Conservation (phyloP, 2,113 vertebrate genomes). For the Dasyprocta punctata region DNA sequence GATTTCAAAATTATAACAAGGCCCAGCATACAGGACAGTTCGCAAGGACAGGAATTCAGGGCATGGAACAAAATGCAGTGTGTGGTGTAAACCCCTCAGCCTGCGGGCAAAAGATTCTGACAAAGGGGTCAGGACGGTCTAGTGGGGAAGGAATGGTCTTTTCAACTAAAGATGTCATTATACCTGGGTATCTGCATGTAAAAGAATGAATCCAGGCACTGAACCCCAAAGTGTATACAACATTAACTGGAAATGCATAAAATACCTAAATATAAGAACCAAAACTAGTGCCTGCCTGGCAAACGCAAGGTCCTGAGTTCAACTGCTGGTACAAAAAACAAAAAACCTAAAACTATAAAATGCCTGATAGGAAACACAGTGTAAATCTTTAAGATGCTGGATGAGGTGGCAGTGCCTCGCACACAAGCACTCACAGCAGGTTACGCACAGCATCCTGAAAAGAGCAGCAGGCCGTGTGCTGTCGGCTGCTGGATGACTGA, state of each 20-base stretch:
- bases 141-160: not conserved
- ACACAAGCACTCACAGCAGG: not conserved
- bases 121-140: not conserved
- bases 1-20: not conserved
- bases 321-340: too few species aligned
- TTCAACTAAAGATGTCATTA: not conserved
- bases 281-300: not conserved
- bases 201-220: not conserved
- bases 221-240: not conserved
- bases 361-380: not conserved
- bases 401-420: not conserved
- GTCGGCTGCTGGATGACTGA: too few species aligned
- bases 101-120: not conserved
- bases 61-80: not conserved
- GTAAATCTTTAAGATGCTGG: not conserved
- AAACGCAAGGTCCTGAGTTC: too few species aligned
- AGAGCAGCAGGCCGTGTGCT: not conserved
- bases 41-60: not conserved
- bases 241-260: not conserved
- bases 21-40: not conserved
- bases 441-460: not conserved
- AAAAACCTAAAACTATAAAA: too few species aligned
- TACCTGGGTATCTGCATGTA: not conserved
- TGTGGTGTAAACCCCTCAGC: not conserved
- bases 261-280: not conserved